Evolutionary conservation across 2,113 vertebrate species (phyloP), one percentile per base, ranked within the genome.

Genomic region (Penelope pileata): DNA sequence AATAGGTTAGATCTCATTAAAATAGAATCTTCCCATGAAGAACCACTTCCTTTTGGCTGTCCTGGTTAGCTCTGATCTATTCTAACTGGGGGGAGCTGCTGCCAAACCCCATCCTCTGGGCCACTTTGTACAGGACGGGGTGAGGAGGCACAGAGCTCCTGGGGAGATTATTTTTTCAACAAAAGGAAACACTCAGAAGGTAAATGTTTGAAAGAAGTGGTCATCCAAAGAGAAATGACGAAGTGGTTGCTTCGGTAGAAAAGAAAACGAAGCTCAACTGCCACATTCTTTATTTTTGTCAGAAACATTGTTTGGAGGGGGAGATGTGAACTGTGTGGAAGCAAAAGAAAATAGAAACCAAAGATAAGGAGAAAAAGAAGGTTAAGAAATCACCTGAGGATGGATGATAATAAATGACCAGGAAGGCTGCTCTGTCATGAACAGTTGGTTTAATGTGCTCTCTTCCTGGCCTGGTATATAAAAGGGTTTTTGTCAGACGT

Each of bases 261-360:
- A 88, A 60, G 78, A 59, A 78, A 51, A 26, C 56, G 53, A 58
- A 85, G 38, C 48, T 75, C 42, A 54, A 54, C 2, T 0, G 26
- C 48, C 38, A 10, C 45, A 17, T 36, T n/a, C 63, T 74, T 78
- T 27, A 36, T 40, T 87, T 90, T 73, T 51, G 50, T 58, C 48
- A 66, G 67, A 79, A 66, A 14, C 1, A 1, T 50, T 66, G 58
- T 50, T 83, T 29, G 26, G 27, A 18, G 54, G 19, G 23, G 23
- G 23, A 27, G 66, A 58, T 43, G 2, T 34, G 58, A 54, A 56
- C 72, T 70, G 51, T 60, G 24, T 45, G 68, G 68, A 74, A 87
- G 63, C 36, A 67, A 93, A 93, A 56, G 40, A 70, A 92, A 92
- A 83, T 5, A 90, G 60, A 74, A 92, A 86, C 73, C 47, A 73